These are phyloP conservation scores for Heliconius aoede DNA, from an alignment of 2,888 invertebrate genomes.

Conservation along the genomic window DNA sequence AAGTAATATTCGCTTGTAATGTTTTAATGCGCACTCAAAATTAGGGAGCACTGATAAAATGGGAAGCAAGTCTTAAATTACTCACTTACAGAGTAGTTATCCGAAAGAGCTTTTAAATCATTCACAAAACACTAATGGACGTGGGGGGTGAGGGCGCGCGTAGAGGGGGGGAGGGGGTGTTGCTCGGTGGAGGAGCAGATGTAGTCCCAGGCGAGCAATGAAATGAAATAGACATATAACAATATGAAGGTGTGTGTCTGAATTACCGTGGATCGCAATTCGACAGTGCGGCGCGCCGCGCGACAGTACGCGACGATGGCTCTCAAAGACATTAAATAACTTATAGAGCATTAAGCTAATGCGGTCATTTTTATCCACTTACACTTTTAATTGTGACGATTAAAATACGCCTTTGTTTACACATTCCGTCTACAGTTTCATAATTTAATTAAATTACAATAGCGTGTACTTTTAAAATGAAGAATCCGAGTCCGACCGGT, in stretches of 20 bases:
- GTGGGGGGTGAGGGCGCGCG: conserved; percentile 69
- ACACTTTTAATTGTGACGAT: conserved; percentile 3
- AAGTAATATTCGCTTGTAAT: conserved; percentile 61
- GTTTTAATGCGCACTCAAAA: conserved; percentile 83
- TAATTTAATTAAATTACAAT: conserved; percentile 12
- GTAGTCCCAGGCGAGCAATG: conserved; percentile 79
- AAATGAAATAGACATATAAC: conserved; percentile 78
- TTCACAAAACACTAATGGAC: conserved; percentile 85
- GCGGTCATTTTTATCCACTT: conserved; percentile 14
- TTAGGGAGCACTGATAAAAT: conserved; percentile 83
- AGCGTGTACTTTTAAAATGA: conserved; percentile 27
- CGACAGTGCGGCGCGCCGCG: conserved; percentile 51
- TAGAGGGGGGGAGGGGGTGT: conserved; percentile 50
- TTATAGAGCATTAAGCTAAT: conserved; percentile 24
- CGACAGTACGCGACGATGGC: conserved; percentile 41
- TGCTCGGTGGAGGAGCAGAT: conserved; percentile 70
- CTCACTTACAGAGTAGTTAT: conserved; percentile 84
- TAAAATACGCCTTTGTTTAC: conserved; percentile 14
- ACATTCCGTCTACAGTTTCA: not conserved
- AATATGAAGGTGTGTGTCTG: conserved; percentile 79
- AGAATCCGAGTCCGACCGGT: conserved; percentile 31
- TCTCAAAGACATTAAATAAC: conserved; percentile 34
- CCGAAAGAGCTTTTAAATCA: conserved; percentile 85
- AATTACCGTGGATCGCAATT: conserved; percentile 74
- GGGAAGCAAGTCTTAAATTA: conserved; percentile 83